These are phyloP conservation scores for Amia ocellicauda DNA, from an alignment of 2,113 vertebrate genomes.

Conservation along the genomic window DNA sequence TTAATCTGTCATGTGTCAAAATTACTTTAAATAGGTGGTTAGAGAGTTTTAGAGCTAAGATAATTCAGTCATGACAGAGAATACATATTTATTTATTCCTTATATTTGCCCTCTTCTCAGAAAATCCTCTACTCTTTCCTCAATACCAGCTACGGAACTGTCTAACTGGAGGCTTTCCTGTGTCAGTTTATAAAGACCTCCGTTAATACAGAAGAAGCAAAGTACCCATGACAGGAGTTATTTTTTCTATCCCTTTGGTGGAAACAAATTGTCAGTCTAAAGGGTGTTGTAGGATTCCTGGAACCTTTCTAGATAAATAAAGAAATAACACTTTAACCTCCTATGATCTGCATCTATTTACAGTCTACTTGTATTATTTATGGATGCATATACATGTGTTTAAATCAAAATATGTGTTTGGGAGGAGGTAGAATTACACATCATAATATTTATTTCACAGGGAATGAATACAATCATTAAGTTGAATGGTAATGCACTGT, in stretches of 20 bases:
- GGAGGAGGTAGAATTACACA: too few relatives aligned
- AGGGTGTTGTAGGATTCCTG: too few relatives aligned
- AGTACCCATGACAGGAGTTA: not conserved
- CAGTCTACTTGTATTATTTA: too few relatives aligned
- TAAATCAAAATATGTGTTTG: too few relatives aligned
- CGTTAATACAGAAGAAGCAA: not conserved
- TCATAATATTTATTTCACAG: too few relatives aligned
- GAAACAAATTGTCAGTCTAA: too few relatives aligned
- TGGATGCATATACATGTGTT: too few relatives aligned
- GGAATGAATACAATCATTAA: too few relatives aligned
- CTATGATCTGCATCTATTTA: too few relatives aligned
- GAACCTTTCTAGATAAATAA: too few relatives aligned
- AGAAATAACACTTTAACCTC: too few relatives aligned
- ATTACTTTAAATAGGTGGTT: not conserved
- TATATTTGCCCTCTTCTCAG: not conserved
- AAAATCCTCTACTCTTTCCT: not conserved
- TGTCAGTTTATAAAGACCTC: not conserved
- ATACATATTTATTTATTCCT: not conserved
- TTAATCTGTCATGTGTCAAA: conserved; percentile 10
- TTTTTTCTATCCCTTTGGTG: not conserved
- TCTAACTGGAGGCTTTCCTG: not conserved
- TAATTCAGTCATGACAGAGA: not conserved
- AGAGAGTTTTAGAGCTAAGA: not conserved
- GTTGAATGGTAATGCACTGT: too few relatives aligned
- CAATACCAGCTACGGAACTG: not conserved